Evolutionary conservation across 2,888 invertebrate species (phyloP).

Genomic region (Blastobasis adustella): DNA sequence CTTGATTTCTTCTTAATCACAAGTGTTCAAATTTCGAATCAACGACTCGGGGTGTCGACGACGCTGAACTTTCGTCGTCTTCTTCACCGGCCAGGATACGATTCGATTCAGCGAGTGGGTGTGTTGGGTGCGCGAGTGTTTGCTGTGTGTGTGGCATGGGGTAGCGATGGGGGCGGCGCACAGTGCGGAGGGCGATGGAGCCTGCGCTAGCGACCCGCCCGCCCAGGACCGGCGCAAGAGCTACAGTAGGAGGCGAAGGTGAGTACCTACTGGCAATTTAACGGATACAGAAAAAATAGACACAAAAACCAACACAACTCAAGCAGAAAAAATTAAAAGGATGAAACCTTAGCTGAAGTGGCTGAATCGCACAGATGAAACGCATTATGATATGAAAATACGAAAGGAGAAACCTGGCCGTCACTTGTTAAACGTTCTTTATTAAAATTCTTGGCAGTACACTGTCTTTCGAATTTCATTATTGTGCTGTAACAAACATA

Average conservation of each 20-base stretch:
- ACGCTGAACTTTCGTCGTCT: constrained; percentile 14
- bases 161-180: constrained; percentile 69
- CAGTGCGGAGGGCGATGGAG: constrained; percentile 66
- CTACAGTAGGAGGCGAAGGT: constrained; percentile 64
- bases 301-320: too few relatives aligned
- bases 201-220: constrained; percentile 68
- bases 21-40: constrained; percentile 1
- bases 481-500: too few relatives aligned
- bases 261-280: constrained; percentile 17
- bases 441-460: too few relatives aligned
- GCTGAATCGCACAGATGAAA: too few relatives aligned
- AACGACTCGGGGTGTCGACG: not conserved
- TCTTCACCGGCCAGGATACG: constrained; percentile 4
- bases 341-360: too few relatives aligned
- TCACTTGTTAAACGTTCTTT: too few relatives aligned
- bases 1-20: not conserved
- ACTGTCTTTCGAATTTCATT: too few relatives aligned
- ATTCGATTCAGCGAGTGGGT: constrained; percentile 17
- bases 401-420: too few relatives aligned
- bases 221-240: constrained; percentile 55
- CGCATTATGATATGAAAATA: too few relatives aligned
- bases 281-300: too few relatives aligned
- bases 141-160: constrained; percentile 64
- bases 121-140: constrained; percentile 58
- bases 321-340: too few relatives aligned